Evolutionary conservation across 2,888 invertebrate genomes (phyloP).

Genomic region (Caenorhabditis sulstoni): DNA sequence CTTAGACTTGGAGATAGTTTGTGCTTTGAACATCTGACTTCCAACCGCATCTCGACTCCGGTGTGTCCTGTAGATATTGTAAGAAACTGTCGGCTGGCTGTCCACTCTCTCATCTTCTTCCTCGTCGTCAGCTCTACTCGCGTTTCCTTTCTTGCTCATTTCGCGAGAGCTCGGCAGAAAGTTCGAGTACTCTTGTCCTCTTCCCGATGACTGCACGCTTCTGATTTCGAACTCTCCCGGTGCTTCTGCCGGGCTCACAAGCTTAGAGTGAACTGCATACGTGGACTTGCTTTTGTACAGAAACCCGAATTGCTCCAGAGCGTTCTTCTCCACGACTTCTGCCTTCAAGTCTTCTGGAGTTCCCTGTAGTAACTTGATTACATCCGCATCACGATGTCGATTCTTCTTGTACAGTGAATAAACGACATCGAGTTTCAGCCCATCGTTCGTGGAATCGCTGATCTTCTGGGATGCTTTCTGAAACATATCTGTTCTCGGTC

Average conservation of each 20-base stretch:
- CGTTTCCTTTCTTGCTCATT: constrained; percentile 30
- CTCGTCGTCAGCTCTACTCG: neutral
- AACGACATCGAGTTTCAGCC: constrained; percentile 26
- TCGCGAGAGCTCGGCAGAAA: constrained; percentile 14
- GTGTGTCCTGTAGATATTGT: constrained; percentile 39
- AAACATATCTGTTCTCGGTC: neutral
- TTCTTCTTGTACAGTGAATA: constrained; percentile 47
- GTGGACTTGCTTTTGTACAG: constrained; percentile 2
- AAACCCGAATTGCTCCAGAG: constrained; percentile 4
- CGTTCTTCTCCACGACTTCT: constrained; percentile 38
- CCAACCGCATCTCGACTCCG: constrained; percentile 24
- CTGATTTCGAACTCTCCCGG: constrained; percentile 35
- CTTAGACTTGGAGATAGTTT: constrained; percentile 19
- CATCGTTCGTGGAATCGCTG: constrained; percentile 20
- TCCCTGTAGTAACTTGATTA: neutral
- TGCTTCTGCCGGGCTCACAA: neutral
- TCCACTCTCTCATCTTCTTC: neutral
- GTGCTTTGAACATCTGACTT: constrained; percentile 22
- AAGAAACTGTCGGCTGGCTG: constrained; percentile 19
- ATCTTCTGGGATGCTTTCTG: constrained; percentile 22
- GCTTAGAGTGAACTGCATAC: constrained; percentile 16
- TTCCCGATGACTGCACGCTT: constrained; percentile 37
- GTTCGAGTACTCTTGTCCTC: constrained; percentile 35
- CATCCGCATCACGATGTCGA: constrained; percentile 17
- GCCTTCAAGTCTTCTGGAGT: constrained; percentile 28